Evolutionary conservation across 2,888 invertebrate genomes (phyloP).

Genomic region (Drosophila parthenogenetica): DNA sequence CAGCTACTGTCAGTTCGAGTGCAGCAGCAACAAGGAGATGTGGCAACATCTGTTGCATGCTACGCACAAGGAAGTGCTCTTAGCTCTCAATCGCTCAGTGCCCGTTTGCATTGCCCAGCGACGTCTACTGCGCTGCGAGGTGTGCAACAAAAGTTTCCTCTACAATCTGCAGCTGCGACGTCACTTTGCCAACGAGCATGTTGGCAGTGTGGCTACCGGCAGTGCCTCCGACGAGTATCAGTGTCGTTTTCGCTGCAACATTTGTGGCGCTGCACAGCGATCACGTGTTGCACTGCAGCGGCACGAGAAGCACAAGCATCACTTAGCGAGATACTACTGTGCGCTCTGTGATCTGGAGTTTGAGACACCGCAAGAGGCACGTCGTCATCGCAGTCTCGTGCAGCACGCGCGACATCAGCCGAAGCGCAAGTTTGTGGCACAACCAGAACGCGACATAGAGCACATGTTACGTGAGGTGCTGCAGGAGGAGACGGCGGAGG

Average conservation of each 20-base stretch:
- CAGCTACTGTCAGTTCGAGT: slow-evolving; percentile 90
- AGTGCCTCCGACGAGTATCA: slow-evolving; percentile 89
- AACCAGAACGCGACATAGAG: slow-evolving; percentile 57
- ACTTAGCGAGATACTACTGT: slow-evolving; percentile 88
- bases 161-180: slow-evolving; percentile 90
- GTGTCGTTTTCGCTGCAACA: slow-evolving; percentile 87
- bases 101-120: slow-evolving; percentile 91
- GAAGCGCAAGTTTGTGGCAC: not conserved
- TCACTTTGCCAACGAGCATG: slow-evolving; percentile 85
- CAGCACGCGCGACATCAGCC: slow-evolving; percentile 87
- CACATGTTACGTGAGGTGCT: slow-evolving; percentile 73
- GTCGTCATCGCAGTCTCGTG: slow-evolving; percentile 88
- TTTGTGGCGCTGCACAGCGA: slow-evolving; percentile 87
- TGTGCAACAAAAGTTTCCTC: slow-evolving; percentile 89
- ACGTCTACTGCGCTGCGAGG: slow-evolving; percentile 87
- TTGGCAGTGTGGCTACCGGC: slow-evolving; percentile 86
- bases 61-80: slow-evolving; percentile 90
- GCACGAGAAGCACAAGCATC: slow-evolving; percentile 88
- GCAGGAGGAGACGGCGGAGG: slow-evolving; percentile 44
- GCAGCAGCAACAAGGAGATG: slow-evolving; percentile 88
- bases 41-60: slow-evolving; percentile 88
- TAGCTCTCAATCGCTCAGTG: slow-evolving; percentile 92
- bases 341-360: slow-evolving; percentile 89
- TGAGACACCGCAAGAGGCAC: slow-evolving; percentile 87
- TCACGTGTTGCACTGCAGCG: slow-evolving; percentile 89